Conservation (phyloP, 2,113 vertebrate species). For the Perognathus longimembris region DNA sequence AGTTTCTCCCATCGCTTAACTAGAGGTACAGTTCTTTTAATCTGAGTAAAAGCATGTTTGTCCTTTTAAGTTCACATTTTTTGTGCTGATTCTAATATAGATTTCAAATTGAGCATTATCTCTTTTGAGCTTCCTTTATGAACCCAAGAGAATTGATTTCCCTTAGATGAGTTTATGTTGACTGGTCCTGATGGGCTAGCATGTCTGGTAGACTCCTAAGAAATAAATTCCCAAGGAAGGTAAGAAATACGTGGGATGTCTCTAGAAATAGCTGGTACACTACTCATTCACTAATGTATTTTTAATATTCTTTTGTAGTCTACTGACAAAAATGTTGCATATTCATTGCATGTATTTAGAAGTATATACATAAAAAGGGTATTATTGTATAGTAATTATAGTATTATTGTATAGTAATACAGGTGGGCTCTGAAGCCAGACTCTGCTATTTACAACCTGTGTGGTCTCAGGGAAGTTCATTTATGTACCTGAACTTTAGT, state of each 20-base stretch:
- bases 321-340: constrained; percentile 39
- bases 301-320: constrained; percentile 33
- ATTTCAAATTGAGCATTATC: constrained; percentile 9
- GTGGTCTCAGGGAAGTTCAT: background rate
- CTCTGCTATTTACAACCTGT: background rate
- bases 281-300: constrained; percentile 1
- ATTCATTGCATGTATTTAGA: constrained; percentile 12
- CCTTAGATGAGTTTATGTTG: background rate
- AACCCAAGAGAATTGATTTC: background rate
- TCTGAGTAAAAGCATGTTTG: constrained; percentile 45
- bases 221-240: background rate
- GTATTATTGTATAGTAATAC: background rate
- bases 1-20: background rate
- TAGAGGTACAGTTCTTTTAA: constrained; percentile 40
- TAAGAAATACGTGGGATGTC: background rate
- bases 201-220: background rate
- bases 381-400: too few relatives aligned
- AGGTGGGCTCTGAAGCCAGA: background rate
- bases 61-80: constrained; percentile 49
- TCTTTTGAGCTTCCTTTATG: constrained; percentile 17
- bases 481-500: background rate
- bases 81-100: constrained; percentile 35
- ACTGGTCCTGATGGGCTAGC: background rate
- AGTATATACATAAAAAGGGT: background rate
- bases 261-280: background rate